Evolutionary conservation across 2,888 invertebrate genomes (phyloP).

Genomic region (Melinaea menophilus): DNA sequence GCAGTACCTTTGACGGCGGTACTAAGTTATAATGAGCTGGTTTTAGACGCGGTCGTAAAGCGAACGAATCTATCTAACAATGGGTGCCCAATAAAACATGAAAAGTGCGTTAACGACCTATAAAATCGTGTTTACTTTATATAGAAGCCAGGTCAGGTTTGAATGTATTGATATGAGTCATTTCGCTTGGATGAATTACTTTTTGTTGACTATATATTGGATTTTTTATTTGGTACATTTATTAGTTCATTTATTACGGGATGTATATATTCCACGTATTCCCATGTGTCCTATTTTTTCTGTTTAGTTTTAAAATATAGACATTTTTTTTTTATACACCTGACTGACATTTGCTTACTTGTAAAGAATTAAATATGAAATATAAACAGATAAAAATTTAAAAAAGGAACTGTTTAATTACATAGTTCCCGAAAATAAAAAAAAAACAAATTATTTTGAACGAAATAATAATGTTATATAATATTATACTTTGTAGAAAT

Average conservation of each 20-base stretch:
- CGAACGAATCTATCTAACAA: conserved; percentile 65
- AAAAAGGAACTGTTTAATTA: too few species aligned
- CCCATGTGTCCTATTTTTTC: neutral
- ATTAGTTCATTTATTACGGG: neutral
- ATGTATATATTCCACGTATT: too few species aligned
- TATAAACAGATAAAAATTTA: too few species aligned
- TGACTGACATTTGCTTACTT: too few species aligned
- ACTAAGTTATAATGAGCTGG: conserved; percentile 23
- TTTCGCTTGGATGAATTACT: conserved; percentile 2
- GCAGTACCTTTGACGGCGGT: conserved; percentile 19
- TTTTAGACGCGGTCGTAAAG: conserved; percentile 52
- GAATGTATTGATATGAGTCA: conserved; percentile 13
- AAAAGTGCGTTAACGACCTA: conserved; percentile 71
- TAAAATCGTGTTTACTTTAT: conserved; percentile 67
- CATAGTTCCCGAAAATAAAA: too few species aligned
- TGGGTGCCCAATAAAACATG: conserved; percentile 68
- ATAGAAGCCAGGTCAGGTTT: conserved; percentile 35
- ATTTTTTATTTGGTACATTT: neutral
- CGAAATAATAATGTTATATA: neutral
- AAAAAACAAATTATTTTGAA: too few species aligned
- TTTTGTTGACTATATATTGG: neutral
- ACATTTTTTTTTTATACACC: too few species aligned
- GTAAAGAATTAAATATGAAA: too few species aligned
- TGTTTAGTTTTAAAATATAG: neutral
- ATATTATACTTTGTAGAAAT: neutral